These are phyloP conservation scores for Hybos culiciformis DNA, from an alignment of 2,888 invertebrate genomes.

Conservation along the genomic window DNA sequence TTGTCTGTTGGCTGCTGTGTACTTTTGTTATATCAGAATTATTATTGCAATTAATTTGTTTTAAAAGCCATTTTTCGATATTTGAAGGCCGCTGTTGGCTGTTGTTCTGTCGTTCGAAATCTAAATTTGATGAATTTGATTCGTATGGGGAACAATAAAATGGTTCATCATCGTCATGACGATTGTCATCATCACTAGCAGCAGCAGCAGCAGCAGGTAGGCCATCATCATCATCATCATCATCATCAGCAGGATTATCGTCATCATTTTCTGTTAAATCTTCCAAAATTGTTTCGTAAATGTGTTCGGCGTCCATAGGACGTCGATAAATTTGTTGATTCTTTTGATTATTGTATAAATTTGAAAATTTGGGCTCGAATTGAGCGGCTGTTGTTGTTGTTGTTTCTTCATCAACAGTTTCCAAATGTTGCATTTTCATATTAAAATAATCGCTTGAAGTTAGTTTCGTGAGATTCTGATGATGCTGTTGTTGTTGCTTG, in stretches of 20 bases:
- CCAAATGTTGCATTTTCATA: too few relatives aligned
- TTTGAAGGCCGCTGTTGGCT: constrained; percentile 11
- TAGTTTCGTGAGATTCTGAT: constrained; percentile 24
- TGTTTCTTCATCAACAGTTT: too few relatives aligned
- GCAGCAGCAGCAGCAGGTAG: too few relatives aligned
- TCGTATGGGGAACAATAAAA: constrained; percentile 51
- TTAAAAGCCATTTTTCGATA: not conserved
- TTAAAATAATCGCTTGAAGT: too few relatives aligned
- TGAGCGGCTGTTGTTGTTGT: constrained; percentile 15
- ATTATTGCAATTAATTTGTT: not conserved
- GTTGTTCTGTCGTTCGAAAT: constrained; percentile 22
- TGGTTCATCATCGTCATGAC: constrained; percentile 43
- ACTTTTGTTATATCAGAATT: not conserved
- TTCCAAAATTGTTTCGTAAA: constrained; percentile 52
- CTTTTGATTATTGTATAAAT: constrained; percentile 6
- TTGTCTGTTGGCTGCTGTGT: constrained; percentile 29
- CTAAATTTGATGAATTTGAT: constrained; percentile 13
- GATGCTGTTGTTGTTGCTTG: constrained; percentile 22
- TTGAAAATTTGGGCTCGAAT: constrained; percentile 13
- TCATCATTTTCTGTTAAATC: too few relatives aligned
- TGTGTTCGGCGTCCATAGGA: constrained; percentile 43
- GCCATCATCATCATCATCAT: too few relatives aligned
- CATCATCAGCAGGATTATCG: too few relatives aligned
- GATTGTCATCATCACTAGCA: too few relatives aligned
- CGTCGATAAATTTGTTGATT: constrained; percentile 1